Conservation (phyloP, 2,113 vertebrate species). For the Leptodactylus fuscus region DNA sequence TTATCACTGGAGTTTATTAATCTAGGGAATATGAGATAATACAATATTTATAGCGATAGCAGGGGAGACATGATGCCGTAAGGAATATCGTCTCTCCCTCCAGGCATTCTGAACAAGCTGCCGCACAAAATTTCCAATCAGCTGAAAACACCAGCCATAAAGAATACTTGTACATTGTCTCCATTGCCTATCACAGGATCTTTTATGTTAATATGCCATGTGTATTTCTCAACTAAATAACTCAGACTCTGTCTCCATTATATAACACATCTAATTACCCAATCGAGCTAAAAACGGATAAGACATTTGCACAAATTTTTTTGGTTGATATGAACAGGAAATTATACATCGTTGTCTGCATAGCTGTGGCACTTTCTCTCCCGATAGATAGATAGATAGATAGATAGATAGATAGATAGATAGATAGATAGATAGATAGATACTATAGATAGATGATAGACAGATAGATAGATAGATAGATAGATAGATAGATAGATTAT, state of each 20-base stretch:
- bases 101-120: conserved; percentile 19
- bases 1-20: neutral
- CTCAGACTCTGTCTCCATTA: neutral
- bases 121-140: conserved; percentile 5
- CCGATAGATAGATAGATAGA: no score
- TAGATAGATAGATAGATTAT: neutral
- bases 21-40: neutral
- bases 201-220: neutral
- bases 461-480: no score
- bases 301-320: no score
- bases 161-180: neutral
- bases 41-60: conserved; percentile 33
- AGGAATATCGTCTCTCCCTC: neutral
- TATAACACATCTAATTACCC: neutral
- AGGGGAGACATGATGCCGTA: neutral
- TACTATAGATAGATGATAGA: neutral
- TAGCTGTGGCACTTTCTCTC: no score
- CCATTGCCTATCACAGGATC: neutral
- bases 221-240: neutral
- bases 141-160: conserved; percentile 7
- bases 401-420: neutral
- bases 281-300: neutral
- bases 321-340: no score
- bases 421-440: neutral
- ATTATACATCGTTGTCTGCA: no score